Percentiles rank a stretch among this genome's conserved stretches.
Conservation (phyloP, 2,113 vertebrate species). For the Oryzias woworae region DNA sequence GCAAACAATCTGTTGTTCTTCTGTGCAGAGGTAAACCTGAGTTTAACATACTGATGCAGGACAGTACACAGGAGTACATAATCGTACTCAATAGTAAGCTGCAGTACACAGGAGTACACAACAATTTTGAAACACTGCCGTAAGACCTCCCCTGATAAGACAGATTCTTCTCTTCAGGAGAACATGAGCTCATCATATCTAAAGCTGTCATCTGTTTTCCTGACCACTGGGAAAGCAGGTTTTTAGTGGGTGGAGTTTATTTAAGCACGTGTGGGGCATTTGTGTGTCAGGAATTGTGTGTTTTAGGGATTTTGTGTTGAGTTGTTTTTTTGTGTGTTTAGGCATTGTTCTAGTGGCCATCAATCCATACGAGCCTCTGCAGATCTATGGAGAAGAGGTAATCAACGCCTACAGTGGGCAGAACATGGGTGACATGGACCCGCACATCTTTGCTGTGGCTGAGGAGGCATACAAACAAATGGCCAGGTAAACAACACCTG, state of each 20-base stretch:
- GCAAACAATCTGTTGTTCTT: too few species aligned
- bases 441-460: conserved; percentile 95
- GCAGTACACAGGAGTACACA: too few species aligned
- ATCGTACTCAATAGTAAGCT: too few species aligned
- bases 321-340: conserved; percentile 41
- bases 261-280: not conserved
- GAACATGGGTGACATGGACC: conserved; percentile 97
- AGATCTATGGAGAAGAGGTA: conserved; percentile 96
- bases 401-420: conserved; percentile 94
- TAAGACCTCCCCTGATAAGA: too few species aligned
- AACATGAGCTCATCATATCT: too few species aligned
- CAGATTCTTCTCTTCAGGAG: too few species aligned
- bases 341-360: conserved; percentile 97
- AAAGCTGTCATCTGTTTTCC: too few species aligned
- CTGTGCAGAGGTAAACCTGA: not conserved
- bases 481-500: conserved; percentile 73
- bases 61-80: too few species aligned
- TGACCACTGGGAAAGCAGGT: too few species aligned
- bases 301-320: not conserved
- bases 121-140: too few species aligned
- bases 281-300: not conserved
- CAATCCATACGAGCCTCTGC: conserved; percentile 92
- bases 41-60: not conserved
- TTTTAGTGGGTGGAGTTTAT: not conserved
- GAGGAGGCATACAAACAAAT: conserved; percentile 97